Evolutionary conservation across 1,140 invertebrate species (phyloP).

Genomic region (Drosophila jambulina): DNA sequence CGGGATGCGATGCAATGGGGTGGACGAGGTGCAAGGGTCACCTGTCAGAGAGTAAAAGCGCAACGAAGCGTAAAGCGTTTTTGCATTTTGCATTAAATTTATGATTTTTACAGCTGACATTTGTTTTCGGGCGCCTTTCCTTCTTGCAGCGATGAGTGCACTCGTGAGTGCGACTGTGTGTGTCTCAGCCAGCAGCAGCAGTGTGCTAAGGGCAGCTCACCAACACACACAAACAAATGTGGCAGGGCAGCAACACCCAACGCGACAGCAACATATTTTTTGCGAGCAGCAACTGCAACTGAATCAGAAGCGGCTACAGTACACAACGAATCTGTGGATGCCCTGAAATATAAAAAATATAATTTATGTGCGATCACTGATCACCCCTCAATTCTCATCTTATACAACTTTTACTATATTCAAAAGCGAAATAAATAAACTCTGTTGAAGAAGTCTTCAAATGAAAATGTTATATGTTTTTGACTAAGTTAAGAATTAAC

Average conservation of each 20-base stretch:
- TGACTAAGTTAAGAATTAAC: no score
- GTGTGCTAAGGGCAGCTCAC: slow-evolving; percentile 62
- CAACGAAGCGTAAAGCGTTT: slow-evolving; percentile 75
- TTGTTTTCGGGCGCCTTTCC: slow-evolving; percentile 72
- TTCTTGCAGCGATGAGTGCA: slow-evolving; percentile 49
- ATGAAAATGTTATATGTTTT: no score
- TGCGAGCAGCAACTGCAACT: slow-evolving; percentile 40
- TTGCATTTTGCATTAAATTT: slow-evolving; percentile 83
- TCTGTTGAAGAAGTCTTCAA: no score
- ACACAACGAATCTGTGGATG: background rate
- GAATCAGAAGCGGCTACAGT: slow-evolving; percentile 7
- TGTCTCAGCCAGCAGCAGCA: slow-evolving; percentile 34
- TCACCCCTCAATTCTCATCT: background rate
- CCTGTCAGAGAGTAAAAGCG: slow-evolving; percentile 78
- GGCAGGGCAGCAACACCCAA: slow-evolving; percentile 54
- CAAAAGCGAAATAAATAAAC: no score
- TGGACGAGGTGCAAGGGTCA: slow-evolving; percentile 42
- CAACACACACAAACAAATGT: slow-evolving; percentile 39
- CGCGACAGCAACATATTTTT: slow-evolving; percentile 73
- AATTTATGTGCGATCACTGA: background rate
- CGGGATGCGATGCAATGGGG: slow-evolving; percentile 8
- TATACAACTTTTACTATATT: background rate
- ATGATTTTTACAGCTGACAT: slow-evolving; percentile 83
- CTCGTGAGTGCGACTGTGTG: slow-evolving; percentile 25
- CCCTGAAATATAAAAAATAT: background rate